Percentiles rank a stretch among this genome's conserved stretches.
Conservation (phyloP, 2,797 vertebrate species). For the Varecia variegata region DNA sequence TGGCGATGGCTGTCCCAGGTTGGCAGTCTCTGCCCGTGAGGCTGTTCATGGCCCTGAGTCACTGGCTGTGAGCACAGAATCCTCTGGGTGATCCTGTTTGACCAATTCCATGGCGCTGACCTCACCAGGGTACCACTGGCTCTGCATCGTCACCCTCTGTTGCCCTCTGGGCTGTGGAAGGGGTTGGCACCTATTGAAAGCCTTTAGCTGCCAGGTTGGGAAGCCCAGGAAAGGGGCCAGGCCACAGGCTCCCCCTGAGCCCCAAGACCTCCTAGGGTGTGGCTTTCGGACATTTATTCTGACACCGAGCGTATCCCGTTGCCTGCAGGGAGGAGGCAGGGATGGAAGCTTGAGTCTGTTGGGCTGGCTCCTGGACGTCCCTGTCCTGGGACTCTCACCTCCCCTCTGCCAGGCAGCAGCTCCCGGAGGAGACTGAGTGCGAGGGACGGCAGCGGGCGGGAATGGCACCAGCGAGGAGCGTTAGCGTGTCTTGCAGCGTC, state of each 20-base stretch:
- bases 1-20: background rate
- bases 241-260: background rate
- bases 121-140: background rate
- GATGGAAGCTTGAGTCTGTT: background rate
- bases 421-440: background rate
- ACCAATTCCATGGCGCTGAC: background rate
- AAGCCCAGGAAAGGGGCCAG: background rate
- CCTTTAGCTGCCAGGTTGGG: background rate
- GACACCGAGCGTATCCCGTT: background rate
- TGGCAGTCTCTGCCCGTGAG: background rate
- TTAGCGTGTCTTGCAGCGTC: background rate
- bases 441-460: accelerated
- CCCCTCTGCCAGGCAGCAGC: background rate
- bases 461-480: accelerated
- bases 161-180: background rate
- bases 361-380: too few relatives aligned
- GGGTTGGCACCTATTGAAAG: background rate
- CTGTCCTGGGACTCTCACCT: background rate
- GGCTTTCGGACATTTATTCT: background rate
- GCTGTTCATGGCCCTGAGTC: slow-evolving; percentile 11
- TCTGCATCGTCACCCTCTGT: accelerated
- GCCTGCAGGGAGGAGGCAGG: background rate
- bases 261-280: accelerated
- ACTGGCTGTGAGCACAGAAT: background rate
- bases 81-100: background rate